Conservation (phyloP, 2,797 vertebrate genomes). For the Sitta carolinensis region DNA sequence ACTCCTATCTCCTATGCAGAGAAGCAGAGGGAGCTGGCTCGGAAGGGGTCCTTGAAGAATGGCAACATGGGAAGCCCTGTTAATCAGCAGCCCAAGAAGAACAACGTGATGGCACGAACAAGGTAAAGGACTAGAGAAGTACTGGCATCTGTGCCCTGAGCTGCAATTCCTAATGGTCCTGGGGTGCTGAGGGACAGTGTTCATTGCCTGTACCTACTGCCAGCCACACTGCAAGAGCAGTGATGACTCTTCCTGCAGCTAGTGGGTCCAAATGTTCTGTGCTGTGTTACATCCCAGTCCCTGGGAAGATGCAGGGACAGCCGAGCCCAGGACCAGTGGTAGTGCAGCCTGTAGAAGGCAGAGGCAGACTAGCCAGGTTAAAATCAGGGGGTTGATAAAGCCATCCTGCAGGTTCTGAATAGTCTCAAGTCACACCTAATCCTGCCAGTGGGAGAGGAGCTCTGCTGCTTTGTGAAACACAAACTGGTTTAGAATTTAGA, state of each 20-base stretch:
- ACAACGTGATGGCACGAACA: constrained; percentile 96
- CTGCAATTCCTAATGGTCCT: neutral
- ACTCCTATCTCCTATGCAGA: constrained; percentile 78
- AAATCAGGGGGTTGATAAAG: neutral
- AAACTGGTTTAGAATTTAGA: neutral
- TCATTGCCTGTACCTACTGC: neutral
- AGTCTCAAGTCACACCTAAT: neutral
- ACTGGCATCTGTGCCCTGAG: neutral
- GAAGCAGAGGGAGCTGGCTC: constrained; percentile 95
- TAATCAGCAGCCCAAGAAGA: constrained; percentile 99
- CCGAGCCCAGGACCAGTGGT: neutral
- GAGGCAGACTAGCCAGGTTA: neutral
- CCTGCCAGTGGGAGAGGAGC: neutral
- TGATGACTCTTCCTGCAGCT: neutral
- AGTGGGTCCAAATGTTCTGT: neutral
- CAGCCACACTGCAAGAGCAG: fast-evolving
- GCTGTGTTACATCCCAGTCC: neutral
- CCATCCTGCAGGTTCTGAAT: neutral
- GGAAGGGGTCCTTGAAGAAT: constrained; percentile 95
- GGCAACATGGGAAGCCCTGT: constrained; percentile 94
- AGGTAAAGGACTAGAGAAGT: constrained; percentile 79
- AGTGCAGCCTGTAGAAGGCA: neutral
- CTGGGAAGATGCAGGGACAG: neutral
- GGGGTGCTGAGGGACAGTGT: neutral
- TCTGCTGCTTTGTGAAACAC: neutral